Conservation (phyloP, 2,888 invertebrate genomes). For the Cantharis flavilabris region DNA sequence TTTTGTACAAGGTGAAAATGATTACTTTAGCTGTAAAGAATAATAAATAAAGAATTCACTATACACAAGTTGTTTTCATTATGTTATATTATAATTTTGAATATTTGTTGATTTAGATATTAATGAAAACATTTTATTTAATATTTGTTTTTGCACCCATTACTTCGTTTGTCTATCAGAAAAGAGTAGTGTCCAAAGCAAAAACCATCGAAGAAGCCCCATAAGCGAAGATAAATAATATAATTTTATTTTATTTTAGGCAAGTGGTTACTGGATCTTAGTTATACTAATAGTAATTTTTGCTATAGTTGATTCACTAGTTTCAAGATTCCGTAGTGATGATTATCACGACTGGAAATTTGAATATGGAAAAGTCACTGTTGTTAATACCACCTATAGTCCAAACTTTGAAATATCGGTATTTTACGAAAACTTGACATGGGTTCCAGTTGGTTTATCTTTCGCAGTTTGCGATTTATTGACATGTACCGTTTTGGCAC, state of each 20-base stretch:
- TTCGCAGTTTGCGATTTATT: slow-evolving; percentile 27
- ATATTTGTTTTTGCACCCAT: too few species aligned
- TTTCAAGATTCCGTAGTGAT: slow-evolving; percentile 12
- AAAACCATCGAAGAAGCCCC: too few species aligned
- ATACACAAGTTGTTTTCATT: too few species aligned
- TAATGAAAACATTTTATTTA: too few species aligned
- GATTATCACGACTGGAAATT: slow-evolving; percentile 29
- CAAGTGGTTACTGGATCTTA: slow-evolving; percentile 18
- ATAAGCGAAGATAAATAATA: background rate
- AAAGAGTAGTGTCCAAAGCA: too few species aligned
- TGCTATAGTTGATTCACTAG: slow-evolving; percentile 16
- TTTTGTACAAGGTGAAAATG: too few species aligned
- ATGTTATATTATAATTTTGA: too few species aligned
- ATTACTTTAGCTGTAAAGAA: too few species aligned
- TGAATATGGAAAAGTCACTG: slow-evolving; percentile 20
- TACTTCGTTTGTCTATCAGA: too few species aligned
- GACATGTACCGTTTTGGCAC: slow-evolving; percentile 25
- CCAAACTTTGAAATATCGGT: slow-evolving; percentile 23
- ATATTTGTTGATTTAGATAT: too few species aligned
- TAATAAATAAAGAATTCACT: too few species aligned
- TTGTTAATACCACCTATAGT: slow-evolving; percentile 26
- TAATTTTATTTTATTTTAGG: slow-evolving; percentile 26
- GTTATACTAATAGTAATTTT: slow-evolving; percentile 17
- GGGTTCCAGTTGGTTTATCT: slow-evolving; percentile 24
- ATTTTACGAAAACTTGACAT: slow-evolving; percentile 20